phyloP scores from a whole-genome alignment of 2,888 invertebrate genomes.

The Macrosoma leucophasiata region DNA sequence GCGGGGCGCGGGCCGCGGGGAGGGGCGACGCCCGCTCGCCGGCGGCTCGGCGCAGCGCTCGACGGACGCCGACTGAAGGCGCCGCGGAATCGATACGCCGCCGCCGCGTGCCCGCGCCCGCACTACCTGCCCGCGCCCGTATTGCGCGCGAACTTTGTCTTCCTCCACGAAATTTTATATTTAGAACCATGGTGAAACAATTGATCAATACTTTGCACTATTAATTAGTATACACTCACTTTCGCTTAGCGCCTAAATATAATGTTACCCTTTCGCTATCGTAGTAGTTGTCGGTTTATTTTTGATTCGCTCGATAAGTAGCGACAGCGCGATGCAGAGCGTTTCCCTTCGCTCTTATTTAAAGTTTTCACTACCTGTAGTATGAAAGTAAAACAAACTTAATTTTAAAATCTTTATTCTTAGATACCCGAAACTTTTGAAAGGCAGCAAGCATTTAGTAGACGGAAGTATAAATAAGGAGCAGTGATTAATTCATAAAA shows the following conservation, averaged over 20 bases:
- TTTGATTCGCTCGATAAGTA: no score
- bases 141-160: constrained; percentile 75
- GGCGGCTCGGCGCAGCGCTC: constrained; percentile 72
- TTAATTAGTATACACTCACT: constrained; percentile 66
- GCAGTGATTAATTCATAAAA: no score
- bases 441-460: no score
- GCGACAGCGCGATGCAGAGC: no score
- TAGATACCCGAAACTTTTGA: no score
- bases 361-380: no score
- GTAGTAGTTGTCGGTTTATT: no score
- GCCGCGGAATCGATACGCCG: constrained; percentile 69
- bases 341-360: no score
- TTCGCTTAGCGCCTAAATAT: constrained; percentile 35
- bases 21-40: constrained; percentile 50
- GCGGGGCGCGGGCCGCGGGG: constrained; percentile 37
- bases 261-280: background rate
- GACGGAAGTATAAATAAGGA: no score
- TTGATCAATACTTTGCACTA: constrained; percentile 74
- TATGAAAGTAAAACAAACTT: no score
- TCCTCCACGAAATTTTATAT: constrained; percentile 73
- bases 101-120: constrained; percentile 56
- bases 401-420: no score
- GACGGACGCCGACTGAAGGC: constrained; percentile 73
- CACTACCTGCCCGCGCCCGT: constrained; percentile 60
- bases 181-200: constrained; percentile 73